Evolutionary conservation across 2,888 invertebrate genomes (phyloP), one percentile per base, ranked within the genome.

Genomic region (Plusia festucae): DNA sequence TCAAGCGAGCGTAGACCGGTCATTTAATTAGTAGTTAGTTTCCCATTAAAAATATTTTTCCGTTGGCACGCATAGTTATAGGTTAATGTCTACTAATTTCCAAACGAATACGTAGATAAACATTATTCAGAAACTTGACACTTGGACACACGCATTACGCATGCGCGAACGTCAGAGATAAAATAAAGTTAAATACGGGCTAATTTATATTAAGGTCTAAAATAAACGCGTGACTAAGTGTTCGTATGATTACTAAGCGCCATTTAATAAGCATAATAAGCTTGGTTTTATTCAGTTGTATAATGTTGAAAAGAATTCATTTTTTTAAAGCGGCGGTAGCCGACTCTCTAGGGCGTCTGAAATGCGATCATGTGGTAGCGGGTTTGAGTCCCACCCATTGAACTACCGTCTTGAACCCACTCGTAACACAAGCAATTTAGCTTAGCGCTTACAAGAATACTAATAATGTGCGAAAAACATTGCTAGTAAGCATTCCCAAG

Each of bases 91-190:
- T 9, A 40, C n/a, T 18, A 44, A 55, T 59, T 63, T 53, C 68
- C 60, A 16, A 53, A 52, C 62, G 52, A 44, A 49, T 58, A 68
- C 52, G 69, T 16, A 34, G 24, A 32, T 56, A 63, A 62, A 73
- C 63, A 68, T 60, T 16, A 57, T 46, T 60, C 46, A 62, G 54
- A 62, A 71, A 67, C 54, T 63, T 69, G 52, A 66, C 44, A 69
- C 65, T 65, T 49, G 49, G 46, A 49, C 46, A 49, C 20, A 11
- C 18, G 46, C 16, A 49, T 49, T 49, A 20, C 46, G 46, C 20
- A 49, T 49, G 65, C 69, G 49, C 46, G 34, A 40, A 34, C 66
- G 13, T 49, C 40, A 2, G 32, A 72, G 66, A 70, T 70, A 59
- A 73, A 55, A 22, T 59, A 16, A 11, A 53, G 52, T 30, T 70